Evolutionary conservation across 2,113 vertebrate genomes (phyloP).

Genomic region (Barnardius zonarius): DNA sequence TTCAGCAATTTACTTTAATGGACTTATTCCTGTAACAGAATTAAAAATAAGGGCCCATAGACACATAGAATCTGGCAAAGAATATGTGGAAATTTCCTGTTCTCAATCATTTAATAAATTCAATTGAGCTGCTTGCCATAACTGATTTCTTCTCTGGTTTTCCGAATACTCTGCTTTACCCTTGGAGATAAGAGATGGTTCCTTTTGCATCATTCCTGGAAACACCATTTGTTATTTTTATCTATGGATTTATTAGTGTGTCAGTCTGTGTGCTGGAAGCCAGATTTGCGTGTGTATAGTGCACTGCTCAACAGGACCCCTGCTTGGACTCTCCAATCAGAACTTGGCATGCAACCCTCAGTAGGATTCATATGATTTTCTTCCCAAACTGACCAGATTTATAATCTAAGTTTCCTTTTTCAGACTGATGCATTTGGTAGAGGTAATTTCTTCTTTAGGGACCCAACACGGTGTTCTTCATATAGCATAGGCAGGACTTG

Average conservation of each 20-base stretch:
- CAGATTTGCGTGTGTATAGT: not conserved
- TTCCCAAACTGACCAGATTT: not conserved
- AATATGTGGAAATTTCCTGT: not conserved
- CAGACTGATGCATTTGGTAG: not conserved
- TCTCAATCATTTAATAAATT: not conserved
- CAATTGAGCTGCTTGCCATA: not conserved
- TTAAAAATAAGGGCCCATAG: not conserved
- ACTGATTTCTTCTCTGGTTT: not conserved
- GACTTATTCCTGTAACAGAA: not conserved
- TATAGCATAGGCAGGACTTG: not conserved
- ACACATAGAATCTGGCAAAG: not conserved
- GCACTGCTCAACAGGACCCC: not conserved
- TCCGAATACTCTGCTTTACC: not conserved
- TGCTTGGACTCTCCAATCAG: not conserved
- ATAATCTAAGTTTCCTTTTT: not conserved
- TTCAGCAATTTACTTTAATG: not conserved
- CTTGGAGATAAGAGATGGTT: not conserved
- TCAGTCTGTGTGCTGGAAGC: not conserved
- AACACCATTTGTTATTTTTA: constrained; percentile 19
- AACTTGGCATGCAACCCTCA: not conserved
- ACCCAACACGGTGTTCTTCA: not conserved
- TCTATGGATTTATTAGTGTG: not conserved
- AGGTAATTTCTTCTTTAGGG: not conserved
- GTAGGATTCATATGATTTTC: not conserved
- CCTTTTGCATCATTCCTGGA: not conserved